Conservation (phyloP, 2,888 invertebrate species). For the Andrena praecox region DNA sequence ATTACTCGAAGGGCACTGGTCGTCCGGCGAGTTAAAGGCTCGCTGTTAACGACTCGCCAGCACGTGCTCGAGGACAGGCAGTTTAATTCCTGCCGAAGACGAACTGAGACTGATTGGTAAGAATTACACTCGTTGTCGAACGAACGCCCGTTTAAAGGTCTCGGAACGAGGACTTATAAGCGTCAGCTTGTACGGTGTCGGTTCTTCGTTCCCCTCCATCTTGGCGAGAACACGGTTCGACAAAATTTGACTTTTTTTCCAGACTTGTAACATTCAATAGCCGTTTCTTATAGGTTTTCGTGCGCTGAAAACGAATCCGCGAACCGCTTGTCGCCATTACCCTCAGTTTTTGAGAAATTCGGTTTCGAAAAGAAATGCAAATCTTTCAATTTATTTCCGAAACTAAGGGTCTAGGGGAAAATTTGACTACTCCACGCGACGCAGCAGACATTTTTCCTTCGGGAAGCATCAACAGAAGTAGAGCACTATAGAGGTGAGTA, state of each 20-base stretch:
- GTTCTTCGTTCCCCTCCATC: conserved; percentile 10
- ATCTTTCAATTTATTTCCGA: no score
- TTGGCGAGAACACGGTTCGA: background rate
- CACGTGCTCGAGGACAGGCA: conserved; percentile 68
- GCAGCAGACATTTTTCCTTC: no score
- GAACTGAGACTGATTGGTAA: conserved; percentile 49
- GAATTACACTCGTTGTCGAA: conserved; percentile 66
- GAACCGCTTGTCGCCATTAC: no score
- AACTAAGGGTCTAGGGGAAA: no score
- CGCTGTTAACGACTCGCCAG: conserved; percentile 55
- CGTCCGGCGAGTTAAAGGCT: conserved; percentile 52
- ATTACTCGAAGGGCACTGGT: conserved; percentile 47
- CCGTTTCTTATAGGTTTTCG: no score
- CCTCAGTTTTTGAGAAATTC: no score
- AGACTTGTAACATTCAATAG: no score
- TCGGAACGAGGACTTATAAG: conserved; percentile 25
- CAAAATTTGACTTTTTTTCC: no score
- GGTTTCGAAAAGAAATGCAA: background rate
- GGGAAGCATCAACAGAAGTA: no score
- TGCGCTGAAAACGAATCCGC: no score
- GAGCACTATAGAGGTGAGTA: no score
- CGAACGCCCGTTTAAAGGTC: conserved; percentile 43
- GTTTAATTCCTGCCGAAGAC: conserved; percentile 61
- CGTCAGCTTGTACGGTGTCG: background rate
- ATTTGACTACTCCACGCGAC: no score